Evolutionary conservation across 2,888 invertebrate genomes (phyloP).

Genomic region (Toxonevra muliebris): DNA sequence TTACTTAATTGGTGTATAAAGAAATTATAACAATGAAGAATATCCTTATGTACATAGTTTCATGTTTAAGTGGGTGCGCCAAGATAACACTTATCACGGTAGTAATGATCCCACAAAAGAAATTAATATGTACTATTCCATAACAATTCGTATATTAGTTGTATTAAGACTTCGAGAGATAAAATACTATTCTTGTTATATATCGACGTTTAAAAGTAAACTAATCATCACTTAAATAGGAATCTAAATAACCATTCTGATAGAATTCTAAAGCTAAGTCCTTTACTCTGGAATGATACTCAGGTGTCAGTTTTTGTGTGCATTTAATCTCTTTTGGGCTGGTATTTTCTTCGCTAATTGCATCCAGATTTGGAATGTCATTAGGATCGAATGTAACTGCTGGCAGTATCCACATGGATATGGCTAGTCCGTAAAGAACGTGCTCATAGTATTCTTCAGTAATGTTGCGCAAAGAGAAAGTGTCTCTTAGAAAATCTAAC

Average conservation of each 20-base stretch:
- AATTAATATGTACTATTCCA: no score
- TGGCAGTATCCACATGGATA: constrained; percentile 61
- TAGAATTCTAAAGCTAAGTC: constrained; percentile 61
- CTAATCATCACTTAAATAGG: constrained; percentile 18
- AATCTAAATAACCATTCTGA: constrained; percentile 56
- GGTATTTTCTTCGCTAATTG: constrained; percentile 53
- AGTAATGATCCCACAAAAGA: no score
- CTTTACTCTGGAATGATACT: constrained; percentile 59
- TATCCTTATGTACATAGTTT: no score
- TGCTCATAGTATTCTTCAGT: constrained; percentile 55
- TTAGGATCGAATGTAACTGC: constrained; percentile 62
- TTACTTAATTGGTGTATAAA: no score
- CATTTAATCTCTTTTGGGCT: constrained; percentile 56
- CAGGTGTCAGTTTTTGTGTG: constrained; percentile 58
- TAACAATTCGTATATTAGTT: no score
- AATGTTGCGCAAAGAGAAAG: constrained; percentile 54
- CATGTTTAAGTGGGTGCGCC: no score
- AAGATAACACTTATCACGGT: no score
- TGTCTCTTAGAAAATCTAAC: constrained; percentile 46
- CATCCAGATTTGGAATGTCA: constrained; percentile 60
- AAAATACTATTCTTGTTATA: no score
- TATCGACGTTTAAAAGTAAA: background rate
- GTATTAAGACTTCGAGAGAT: no score
- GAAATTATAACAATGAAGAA: no score
- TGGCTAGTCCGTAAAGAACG: constrained; percentile 59